Conservation (phyloP, 2,797 vertebrate genomes). For the Picus viridis region DNA sequence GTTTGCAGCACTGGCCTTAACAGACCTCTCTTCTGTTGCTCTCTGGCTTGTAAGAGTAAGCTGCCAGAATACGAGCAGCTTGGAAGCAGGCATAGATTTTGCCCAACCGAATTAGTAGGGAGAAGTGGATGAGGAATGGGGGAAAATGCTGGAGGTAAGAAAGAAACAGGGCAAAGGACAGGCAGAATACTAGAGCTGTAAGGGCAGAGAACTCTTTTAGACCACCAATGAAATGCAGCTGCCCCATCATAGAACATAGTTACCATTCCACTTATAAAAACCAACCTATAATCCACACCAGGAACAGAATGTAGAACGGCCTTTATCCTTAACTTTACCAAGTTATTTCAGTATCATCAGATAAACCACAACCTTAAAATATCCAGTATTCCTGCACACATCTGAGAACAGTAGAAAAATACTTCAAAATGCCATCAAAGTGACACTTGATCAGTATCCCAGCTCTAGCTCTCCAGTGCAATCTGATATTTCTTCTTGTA, state of each 20-base stretch:
- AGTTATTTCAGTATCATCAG: neutral
- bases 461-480: neutral
- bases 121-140: neutral
- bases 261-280: neutral
- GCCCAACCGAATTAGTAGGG: neutral
- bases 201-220: neutral
- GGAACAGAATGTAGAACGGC: neutral
- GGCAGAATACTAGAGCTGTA: neutral
- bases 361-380: neutral
- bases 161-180: neutral
- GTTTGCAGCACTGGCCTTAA: neutral
- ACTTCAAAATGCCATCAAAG: neutral
- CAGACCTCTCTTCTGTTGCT: neutral
- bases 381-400: neutral
- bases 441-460: neutral
- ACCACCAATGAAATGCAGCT: neutral
- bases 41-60: neutral
- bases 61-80: neutral
- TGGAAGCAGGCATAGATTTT: neutral
- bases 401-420: neutral
- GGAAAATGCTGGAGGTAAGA: neutral
- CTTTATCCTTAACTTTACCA: neutral
- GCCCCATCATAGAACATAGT: neutral
- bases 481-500: neutral
- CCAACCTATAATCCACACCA: neutral